Conservation (phyloP, 2,797 vertebrate genomes). For the Enteromius trimaculatus region DNA sequence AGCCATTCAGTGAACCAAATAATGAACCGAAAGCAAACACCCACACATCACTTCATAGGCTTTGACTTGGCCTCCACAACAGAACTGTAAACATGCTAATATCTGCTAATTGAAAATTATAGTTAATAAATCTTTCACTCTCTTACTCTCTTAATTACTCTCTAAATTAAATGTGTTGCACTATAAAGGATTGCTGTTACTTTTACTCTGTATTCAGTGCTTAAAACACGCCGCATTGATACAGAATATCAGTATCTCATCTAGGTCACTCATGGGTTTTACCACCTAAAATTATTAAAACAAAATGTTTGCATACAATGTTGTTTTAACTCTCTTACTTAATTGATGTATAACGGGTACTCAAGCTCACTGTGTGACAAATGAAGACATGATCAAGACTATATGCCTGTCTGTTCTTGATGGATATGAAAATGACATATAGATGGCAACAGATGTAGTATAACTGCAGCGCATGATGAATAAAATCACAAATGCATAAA, state of each 20-base stretch:
- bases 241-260: neutral
- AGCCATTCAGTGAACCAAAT: neutral
- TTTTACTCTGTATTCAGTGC: neutral
- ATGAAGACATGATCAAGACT: neutral
- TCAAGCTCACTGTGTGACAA: conserved; percentile 2
- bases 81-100: conserved; percentile 30
- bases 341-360: neutral
- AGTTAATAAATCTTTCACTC: conserved; percentile 7
- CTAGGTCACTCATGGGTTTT: neutral
- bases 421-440: conserved; percentile 4
- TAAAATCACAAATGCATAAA: conserved; percentile 19
- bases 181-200: neutral
- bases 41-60: conserved; percentile 14
- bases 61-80: neutral
- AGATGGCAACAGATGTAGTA: conserved; percentile 21
- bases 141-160: neutral
- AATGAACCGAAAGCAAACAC: conserved; percentile 12
- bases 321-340: neutral
- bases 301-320: neutral
- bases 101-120: conserved; percentile 10
- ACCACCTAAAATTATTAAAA: neutral
- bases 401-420: too few species aligned
- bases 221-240: neutral
- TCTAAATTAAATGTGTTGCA: neutral
- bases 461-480: conserved; percentile 7